Conservation (phyloP, 1,140 invertebrate species). For the Hirudo medicinalis region DNA sequence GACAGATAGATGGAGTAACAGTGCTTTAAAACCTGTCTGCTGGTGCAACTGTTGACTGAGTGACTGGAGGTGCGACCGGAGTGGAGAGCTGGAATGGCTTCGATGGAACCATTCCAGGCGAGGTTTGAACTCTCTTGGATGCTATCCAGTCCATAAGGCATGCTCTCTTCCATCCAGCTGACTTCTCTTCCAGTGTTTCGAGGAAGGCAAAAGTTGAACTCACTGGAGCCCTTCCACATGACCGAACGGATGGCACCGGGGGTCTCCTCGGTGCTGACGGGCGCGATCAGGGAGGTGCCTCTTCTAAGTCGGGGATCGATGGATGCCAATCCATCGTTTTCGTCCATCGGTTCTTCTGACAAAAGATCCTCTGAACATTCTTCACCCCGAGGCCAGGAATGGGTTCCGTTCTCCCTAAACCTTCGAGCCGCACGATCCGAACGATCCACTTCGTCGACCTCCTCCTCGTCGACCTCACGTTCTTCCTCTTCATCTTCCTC, state of each 20-base stretch:
- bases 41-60: background rate
- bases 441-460: too few relatives aligned
- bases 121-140: background rate
- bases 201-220: slow-evolving; percentile 18
- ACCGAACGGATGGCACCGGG: background rate
- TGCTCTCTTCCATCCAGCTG: background rate
- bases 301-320: background rate
- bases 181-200: background rate
- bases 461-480: too few relatives aligned
- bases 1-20: too few relatives aligned
- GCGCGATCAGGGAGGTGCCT: background rate
- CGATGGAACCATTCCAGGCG: slow-evolving; percentile 6
- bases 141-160: background rate
- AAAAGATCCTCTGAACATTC: background rate
- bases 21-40: too few relatives aligned
- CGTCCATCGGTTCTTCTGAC: background rate
- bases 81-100: background rate
- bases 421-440: too few relatives aligned
- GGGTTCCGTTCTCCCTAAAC: too few relatives aligned
- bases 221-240: background rate
- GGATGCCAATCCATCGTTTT: background rate
- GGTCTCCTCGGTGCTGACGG: slow-evolving; percentile 13
- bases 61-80: slow-evolving; percentile 12
- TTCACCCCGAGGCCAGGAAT: too few relatives aligned
- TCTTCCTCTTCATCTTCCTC: background rate